Evolutionary conservation across 1,140 invertebrate species (phyloP).

Genomic region (Leptinotarsa lineolata): DNA sequence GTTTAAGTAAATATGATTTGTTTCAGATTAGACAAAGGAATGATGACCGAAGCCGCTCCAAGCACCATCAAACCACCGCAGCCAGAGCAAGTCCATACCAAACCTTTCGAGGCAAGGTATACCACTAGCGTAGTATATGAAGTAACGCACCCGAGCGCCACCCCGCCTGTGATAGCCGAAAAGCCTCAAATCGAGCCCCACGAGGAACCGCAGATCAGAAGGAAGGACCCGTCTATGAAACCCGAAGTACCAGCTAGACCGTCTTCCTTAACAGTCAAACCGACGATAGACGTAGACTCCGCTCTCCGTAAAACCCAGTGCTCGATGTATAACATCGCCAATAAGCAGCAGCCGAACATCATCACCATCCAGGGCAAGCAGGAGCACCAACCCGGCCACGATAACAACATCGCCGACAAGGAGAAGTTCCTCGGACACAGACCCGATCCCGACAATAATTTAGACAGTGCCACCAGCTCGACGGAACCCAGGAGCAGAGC

Average conservation of each 20-base stretch:
- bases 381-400: slow-evolving; percentile 49
- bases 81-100: background rate
- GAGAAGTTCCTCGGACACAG: slow-evolving; percentile 51
- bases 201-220: slow-evolving; percentile 45
- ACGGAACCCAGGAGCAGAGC: background rate
- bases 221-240: slow-evolving; percentile 54
- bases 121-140: slow-evolving; percentile 30
- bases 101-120: slow-evolving; percentile 21
- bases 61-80: slow-evolving; percentile 33
- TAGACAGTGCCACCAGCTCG: slow-evolving; percentile 11
- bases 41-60: slow-evolving; percentile 37
- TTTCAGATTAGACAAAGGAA: slow-evolving; percentile 14
- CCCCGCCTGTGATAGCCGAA: slow-evolving; percentile 16
- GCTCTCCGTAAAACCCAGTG: slow-evolving; percentile 44
- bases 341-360: slow-evolving; percentile 52
- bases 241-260: slow-evolving; percentile 74
- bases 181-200: slow-evolving; percentile 7
- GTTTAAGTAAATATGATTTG: background rate
- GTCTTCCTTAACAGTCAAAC: slow-evolving; percentile 66
- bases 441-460: slow-evolving; percentile 11
- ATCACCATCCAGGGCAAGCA: slow-evolving; percentile 47
- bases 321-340: slow-evolving; percentile 49
- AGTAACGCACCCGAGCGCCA: slow-evolving; percentile 6
- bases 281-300: slow-evolving; percentile 36
- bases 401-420: slow-evolving; percentile 39